Evolutionary conservation across 2,797 vertebrate species (phyloP), one percentile per base, ranked within the genome.

Genomic region (Gila robusta): DNA sequence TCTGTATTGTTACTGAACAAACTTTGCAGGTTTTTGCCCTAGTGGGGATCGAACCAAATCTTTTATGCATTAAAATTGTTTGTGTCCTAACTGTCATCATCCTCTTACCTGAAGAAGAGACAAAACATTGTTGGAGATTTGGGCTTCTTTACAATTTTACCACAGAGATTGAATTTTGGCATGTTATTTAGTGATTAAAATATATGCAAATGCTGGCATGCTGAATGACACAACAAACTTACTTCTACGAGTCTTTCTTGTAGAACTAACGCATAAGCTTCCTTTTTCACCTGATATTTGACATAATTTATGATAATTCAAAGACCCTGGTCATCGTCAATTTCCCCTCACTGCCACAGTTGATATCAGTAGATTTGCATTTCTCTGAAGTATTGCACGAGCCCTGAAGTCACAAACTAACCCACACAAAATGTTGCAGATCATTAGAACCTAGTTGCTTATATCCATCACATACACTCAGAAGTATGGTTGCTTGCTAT

Each of bases 341-440:
- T 39, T 77, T 10, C 44, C 54, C 56, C 17, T 37, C 39, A 32
- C 41, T 77, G 82, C 59, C 72, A 52, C 41, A 76, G 56, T 28
- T 52, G 82, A 62, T 66, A 56, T 66, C 39, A 17, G 56, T 49
- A 26, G 41, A 84, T 84, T 77, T 52, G 59, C 59, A 69, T 77
- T 84, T 78, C 72, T 67, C 72, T 67, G 41, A 67, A 84, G 72
- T 44, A 47, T 39, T 41, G 77, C 56, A 64, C 7, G 16, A 41
- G 37, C 54, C 54, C 76, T 41, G 54, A 41, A 79, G 54, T 66
- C 82, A 26, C 19, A 19, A 77, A 39, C 56, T 19, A 84, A 84
- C 77, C 59, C 39, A 67, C 21, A 80, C 62, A 12, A 23, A 49
- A 35, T 47, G n/a, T 12, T 52, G 21, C 19, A 32, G 26, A 66